Percentiles rank a stretch among this genome's conserved stretches.
Evolutionary conservation across 1,140 invertebrate species (phyloP).

Genomic region (Leucophenga varia): DNA sequence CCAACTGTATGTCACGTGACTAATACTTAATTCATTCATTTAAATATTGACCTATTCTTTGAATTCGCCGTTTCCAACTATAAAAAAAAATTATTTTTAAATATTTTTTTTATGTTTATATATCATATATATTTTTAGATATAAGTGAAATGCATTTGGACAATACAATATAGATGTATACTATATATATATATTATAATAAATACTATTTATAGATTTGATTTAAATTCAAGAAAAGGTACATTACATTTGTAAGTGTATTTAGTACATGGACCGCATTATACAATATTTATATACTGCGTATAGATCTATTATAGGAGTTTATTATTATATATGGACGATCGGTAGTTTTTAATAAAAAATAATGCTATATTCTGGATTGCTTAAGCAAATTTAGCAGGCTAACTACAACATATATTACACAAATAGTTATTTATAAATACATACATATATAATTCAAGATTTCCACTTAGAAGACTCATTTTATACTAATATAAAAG

Average conservation of each 20-base stretch:
- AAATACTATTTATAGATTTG: conserved; percentile 51
- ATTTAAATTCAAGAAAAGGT: conserved; percentile 48
- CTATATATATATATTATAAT: conserved; percentile 39
- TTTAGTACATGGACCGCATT: too few relatives aligned
- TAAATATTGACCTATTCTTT: too few relatives aligned
- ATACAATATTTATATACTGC: conserved; percentile 27
- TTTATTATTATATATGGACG: conserved; percentile 20
- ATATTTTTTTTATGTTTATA: too few relatives aligned
- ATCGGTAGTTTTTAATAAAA: conserved; percentile 38
- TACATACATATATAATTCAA: conserved; percentile 12
- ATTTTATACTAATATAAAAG: too few relatives aligned
- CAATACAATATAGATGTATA: conserved; percentile 39
- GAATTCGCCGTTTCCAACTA: too few relatives aligned
- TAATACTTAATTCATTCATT: too few relatives aligned
- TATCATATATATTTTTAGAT: conserved; percentile 39
- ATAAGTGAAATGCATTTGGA: conserved; percentile 51
- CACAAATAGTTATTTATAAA: conserved; percentile 16
- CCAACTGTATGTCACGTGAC: too few relatives aligned
- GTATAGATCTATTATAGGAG: conserved; percentile 15
- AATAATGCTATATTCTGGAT: too few relatives aligned
- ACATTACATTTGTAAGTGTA: conserved; percentile 49
- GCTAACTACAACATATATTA: conserved; percentile 27
- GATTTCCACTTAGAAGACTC: too few relatives aligned
- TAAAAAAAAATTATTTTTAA: too few relatives aligned
- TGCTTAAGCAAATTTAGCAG: too few relatives aligned